phyloP scores from a whole-genome alignment of 2,113 vertebrate genomes.

The Hystrix cristata region DNA sequence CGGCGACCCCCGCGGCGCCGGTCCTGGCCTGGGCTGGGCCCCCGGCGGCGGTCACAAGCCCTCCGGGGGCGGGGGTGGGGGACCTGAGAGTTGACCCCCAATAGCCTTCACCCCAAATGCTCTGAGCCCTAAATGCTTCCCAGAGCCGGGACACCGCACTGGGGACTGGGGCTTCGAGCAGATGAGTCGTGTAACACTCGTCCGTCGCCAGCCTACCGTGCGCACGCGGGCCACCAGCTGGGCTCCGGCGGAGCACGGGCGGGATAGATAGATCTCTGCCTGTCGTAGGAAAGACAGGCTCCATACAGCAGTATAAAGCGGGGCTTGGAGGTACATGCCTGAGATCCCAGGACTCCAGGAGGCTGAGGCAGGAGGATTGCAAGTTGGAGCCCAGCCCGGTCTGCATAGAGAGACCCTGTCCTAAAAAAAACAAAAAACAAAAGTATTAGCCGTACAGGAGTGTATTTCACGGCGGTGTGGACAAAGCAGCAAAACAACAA shows the following conservation, averaged over 20 bases:
- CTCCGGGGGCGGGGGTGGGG: too few relatives aligned
- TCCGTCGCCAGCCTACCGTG: neutral
- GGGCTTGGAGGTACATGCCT: neutral
- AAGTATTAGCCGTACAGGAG: too few relatives aligned
- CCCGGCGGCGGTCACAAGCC: too few relatives aligned
- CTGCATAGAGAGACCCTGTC: neutral
- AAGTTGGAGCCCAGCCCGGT: neutral
- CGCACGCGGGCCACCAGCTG: too few relatives aligned
- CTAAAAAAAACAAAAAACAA: neutral
- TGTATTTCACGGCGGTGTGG: neutral
- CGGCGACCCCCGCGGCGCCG: neutral
- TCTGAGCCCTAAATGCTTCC: neutral
- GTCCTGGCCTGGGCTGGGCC: neutral
- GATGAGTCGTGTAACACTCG: rapidly evolving
- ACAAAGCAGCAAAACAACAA: neutral
- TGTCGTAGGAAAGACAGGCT: too few relatives aligned
- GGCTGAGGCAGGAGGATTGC: neutral
- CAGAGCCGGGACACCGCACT: neutral
- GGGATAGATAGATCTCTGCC: neutral
- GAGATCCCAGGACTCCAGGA: neutral
- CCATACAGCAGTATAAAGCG: neutral
- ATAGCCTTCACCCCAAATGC: neutral
- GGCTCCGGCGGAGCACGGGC: too few relatives aligned
- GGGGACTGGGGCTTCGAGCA: neutral
- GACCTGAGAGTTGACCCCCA: neutral